Percentiles rank a stretch among this genome's conserved stretches.
phyloP scores from a whole-genome alignment of 2,113 vertebrate genomes.

The Mobula hypostoma region DNA sequence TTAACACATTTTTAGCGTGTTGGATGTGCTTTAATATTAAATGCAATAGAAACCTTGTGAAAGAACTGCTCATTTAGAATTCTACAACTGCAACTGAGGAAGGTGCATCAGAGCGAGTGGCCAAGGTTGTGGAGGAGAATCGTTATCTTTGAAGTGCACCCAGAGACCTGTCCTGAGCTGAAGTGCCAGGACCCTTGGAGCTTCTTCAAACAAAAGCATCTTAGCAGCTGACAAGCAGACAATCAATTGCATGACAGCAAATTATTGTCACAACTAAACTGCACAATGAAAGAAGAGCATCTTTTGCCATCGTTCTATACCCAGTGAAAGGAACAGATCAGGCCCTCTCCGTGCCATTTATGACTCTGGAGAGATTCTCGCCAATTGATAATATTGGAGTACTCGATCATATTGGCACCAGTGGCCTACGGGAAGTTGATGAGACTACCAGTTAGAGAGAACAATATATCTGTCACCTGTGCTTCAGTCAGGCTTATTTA shows the following conservation, averaged over 20 bases:
- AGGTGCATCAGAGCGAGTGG: background rate
- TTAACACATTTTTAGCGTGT: background rate
- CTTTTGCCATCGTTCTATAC: background rate
- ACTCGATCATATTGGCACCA: background rate
- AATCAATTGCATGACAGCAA: background rate
- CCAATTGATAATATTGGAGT: background rate
- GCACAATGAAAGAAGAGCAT: background rate
- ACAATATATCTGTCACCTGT: background rate
- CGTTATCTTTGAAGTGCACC: background rate
- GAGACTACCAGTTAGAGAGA: background rate
- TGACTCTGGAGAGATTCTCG: background rate
- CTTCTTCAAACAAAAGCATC: background rate
- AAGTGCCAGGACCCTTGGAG: background rate
- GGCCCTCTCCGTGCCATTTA: background rate
- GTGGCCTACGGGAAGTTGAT: background rate
- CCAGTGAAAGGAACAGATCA: background rate
- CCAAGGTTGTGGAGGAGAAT: background rate
- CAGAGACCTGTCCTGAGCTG: background rate
- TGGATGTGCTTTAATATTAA: background rate
- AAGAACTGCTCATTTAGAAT: background rate
- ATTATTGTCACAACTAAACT: background rate
- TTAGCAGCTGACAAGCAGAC: background rate
- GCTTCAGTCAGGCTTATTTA: background rate
- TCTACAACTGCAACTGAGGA: background rate
- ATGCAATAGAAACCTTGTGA: background rate